These are phyloP conservation scores for Ctena decussata DNA, from an alignment of 2,888 invertebrate species.

Conservation along the genomic window DNA sequence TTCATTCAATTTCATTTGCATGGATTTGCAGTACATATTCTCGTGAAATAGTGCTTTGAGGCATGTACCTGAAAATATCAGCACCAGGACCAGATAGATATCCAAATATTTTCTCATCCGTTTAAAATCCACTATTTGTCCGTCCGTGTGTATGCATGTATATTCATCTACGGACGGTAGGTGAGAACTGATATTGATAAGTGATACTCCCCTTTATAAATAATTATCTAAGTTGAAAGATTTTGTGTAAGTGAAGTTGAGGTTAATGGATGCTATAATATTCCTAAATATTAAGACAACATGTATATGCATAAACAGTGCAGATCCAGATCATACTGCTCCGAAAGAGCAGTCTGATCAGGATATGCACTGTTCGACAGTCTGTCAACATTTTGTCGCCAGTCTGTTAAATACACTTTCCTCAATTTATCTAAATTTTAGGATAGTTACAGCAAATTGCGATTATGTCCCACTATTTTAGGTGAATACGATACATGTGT, in stretches of 20 bases:
- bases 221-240: not conserved
- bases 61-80: slow-evolving; percentile 33
- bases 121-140: slow-evolving; percentile 7
- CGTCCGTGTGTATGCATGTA: not conserved
- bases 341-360: too few species aligned
- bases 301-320: too few species aligned
- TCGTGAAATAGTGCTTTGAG: not conserved
- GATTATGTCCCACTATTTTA: too few species aligned
- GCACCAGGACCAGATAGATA: slow-evolving; percentile 26
- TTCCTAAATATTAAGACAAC: too few species aligned
- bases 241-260: not conserved
- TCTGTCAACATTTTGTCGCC: too few species aligned
- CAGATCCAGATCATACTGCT: too few species aligned
- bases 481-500: not conserved
- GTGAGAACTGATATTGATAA: not conserved
- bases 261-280: not conserved
- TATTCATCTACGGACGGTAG: slow-evolving; percentile 4
- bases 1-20: too few species aligned
- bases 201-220: not conserved
- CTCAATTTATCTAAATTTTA: too few species aligned
- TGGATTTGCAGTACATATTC: too few species aligned
- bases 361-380: too few species aligned
- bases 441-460: too few species aligned
- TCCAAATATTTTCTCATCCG: slow-evolving; percentile 15
- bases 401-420: too few species aligned